Conservation (phyloP, 2,113 vertebrate genomes). For the Machaerirhynchus nigripectus region DNA sequence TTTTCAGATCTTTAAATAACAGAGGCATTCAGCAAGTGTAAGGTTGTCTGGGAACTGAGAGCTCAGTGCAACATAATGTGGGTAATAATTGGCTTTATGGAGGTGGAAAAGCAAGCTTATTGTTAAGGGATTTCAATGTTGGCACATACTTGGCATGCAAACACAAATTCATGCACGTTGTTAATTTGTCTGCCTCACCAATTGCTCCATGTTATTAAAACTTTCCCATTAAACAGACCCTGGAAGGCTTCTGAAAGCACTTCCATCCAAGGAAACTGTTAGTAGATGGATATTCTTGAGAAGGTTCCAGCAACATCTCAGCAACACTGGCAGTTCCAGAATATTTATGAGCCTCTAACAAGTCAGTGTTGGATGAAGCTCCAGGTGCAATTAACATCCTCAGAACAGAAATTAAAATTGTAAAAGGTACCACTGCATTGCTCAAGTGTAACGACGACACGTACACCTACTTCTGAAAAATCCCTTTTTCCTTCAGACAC, state of each 20-base stretch:
- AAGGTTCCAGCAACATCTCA: constrained; percentile 1
- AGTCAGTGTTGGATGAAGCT: not conserved
- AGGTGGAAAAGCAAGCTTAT: not conserved
- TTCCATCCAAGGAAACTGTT: not conserved
- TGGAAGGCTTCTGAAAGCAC: not conserved
- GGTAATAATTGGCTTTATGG: not conserved
- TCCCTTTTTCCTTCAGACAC: not conserved
- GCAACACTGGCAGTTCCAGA: not conserved
- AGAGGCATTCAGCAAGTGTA: not conserved
- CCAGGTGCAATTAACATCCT: not conserved
- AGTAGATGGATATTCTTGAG: not conserved
- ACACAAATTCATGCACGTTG: not conserved
- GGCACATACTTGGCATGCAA: not conserved
- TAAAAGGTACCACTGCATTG: not conserved
- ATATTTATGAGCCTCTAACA: not conserved
- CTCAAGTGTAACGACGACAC: not conserved
- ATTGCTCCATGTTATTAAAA: not conserved
- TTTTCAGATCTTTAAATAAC: not conserved
- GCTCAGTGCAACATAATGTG: not conserved
- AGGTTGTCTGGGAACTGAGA: not conserved
- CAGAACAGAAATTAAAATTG: not conserved
- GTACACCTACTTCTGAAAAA: not conserved
- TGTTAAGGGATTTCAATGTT: constrained; percentile 7
- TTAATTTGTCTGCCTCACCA: constrained; percentile 14
- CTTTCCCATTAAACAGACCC: not conserved